Evolutionary conservation across 1,140 invertebrate genomes (phyloP), one percentile per base, ranked within the genome.

Genomic region (Drosophila serrata): DNA sequence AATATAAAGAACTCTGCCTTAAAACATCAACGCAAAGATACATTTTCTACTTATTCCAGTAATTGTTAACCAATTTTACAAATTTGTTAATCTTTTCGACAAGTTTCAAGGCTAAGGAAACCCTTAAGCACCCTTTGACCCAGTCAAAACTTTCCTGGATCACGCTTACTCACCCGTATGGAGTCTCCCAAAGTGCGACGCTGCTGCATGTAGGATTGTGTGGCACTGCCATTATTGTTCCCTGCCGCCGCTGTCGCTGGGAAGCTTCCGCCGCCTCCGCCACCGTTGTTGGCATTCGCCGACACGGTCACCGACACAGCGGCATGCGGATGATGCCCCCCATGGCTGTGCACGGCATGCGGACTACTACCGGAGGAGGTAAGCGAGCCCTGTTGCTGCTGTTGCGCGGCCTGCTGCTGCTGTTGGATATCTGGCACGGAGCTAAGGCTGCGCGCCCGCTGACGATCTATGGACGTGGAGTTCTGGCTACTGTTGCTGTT

Each of bases 391-490:
- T 82, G 77, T 27, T 84, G 73, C 64, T 82, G 79, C 29, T 87
- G 81, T 39, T 88, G 74, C 13, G 56, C 55, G 8, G 61, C 56
- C 61, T 76, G 81, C 51, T 81, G 79, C 15, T 84, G 82, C 27
- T 94, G 94, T 68, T 95, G 95, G 43, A 96, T 93, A 91, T 97
- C 96, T 4, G 96, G 96, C 67, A 97, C 97, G 68, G 96, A 97
- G 51, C 97, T 97, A 64, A 98, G 93, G 19, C 96, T 97, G 67
- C 97, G 94, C 17, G 97, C 96, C 67, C 97, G 93, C 91, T 97
- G 96, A 81, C 97, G 94, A 81, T 96, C 96, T 79, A 91, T 84
- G 51, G 91, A 79, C 11, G 84, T 82, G 29, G 81, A 90, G 60
- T 87, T 85, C 13, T 82, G 81, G 40, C 33, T 55, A 5, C 11